phyloP scores from a whole-genome alignment of 2,113 vertebrate genomes.

The Pseudorectes ferrugineus region DNA sequence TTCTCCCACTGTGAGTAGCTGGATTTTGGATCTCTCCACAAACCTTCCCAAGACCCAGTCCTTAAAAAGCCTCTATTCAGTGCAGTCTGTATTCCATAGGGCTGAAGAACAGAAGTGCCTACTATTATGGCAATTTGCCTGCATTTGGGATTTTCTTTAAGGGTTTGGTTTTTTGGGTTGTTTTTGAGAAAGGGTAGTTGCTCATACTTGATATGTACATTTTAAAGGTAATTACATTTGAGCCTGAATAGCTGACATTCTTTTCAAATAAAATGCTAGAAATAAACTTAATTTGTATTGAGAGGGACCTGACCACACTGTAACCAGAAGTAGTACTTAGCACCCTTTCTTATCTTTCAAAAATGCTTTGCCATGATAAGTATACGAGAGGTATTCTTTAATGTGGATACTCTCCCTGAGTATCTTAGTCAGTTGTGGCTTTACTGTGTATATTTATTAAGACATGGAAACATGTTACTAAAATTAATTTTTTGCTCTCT shows the following conservation, averaged over 20 bases:
- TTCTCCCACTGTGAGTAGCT: background rate
- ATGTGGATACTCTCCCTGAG: background rate
- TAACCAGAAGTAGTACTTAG: background rate
- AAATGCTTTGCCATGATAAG: background rate
- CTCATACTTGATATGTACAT: background rate
- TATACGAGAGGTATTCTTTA: background rate
- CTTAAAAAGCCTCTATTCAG: background rate
- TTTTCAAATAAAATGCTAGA: background rate
- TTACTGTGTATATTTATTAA: background rate
- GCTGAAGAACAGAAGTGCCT: background rate
- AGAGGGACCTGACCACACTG: background rate
- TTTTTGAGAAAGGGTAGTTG: background rate
- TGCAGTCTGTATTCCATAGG: background rate
- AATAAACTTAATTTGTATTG: background rate
- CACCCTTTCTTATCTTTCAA: background rate
- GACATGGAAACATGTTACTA: background rate
- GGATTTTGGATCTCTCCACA: background rate
- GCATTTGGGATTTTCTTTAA: background rate
- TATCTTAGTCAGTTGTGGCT: background rate
- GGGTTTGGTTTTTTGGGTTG: accelerated
- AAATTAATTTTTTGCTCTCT: background rate
- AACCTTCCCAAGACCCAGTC: background rate
- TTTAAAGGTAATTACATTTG: background rate
- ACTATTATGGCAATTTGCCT: background rate
- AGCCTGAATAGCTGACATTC: background rate